phyloP scores from a whole-genome alignment of 92 coral and sea anemone genomes.

The Porites rus region DNA sequence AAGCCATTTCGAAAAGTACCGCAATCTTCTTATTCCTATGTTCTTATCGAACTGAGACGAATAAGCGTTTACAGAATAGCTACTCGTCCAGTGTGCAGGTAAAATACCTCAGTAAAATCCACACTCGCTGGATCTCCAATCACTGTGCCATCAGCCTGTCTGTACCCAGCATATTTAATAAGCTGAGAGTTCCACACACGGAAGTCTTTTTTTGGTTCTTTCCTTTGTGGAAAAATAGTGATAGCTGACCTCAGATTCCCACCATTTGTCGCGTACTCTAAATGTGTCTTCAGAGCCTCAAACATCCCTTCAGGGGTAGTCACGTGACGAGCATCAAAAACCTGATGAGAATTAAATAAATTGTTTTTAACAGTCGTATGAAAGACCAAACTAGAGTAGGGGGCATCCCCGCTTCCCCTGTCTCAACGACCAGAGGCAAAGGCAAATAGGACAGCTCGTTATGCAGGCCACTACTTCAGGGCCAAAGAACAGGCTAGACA shows the following conservation, averaged over 20 bases:
- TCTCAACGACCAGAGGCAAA: no score
- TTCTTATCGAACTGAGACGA: no score
- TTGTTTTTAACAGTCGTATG: neutral
- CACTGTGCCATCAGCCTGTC: conserved; percentile 70
- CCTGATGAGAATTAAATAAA: conserved; percentile 20
- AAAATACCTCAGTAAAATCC: conserved; percentile 72
- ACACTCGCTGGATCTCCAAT: conserved; percentile 77
- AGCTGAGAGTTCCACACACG: conserved; percentile 78
- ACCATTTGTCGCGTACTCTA: conserved; percentile 63
- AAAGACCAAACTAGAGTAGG: neutral
- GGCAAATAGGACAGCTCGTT: no score
- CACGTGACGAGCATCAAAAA: conserved; percentile 66
- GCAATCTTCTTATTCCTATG: no score
- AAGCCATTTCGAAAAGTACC: no score
- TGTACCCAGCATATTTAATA: conserved; percentile 71
- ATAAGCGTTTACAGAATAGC: no score
- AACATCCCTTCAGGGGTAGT: conserved; percentile 66
- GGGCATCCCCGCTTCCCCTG: neutral
- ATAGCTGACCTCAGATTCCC: conserved; percentile 71
- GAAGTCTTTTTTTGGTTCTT: conserved; percentile 66
- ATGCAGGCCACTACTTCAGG: no score
- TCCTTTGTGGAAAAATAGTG: conserved; percentile 73
- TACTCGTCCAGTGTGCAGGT: neutral
- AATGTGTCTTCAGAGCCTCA: conserved; percentile 60
- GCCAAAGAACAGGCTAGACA: no score